Percentiles rank a stretch among this genome's conserved stretches.
Conservation (phyloP, 2,888 invertebrate species). For the Hemicrepidius hirtus region DNA sequence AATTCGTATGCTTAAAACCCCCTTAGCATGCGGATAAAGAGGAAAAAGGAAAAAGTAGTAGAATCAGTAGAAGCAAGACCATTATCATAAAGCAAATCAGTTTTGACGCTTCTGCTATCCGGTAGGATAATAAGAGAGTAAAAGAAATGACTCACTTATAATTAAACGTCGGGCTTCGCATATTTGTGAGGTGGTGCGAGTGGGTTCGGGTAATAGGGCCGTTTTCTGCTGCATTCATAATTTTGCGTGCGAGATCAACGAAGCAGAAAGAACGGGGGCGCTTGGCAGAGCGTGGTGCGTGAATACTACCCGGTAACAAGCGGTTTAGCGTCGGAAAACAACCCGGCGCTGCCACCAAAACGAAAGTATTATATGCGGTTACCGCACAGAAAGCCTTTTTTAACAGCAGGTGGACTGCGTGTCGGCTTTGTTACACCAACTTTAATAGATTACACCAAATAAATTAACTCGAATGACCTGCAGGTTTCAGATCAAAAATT, state of each 20-base stretch:
- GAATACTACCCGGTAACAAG: slow-evolving; percentile 64
- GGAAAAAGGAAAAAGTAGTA: background rate
- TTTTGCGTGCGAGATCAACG: slow-evolving; percentile 62
- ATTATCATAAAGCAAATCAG: slow-evolving; percentile 46
- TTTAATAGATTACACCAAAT: slow-evolving; percentile 37
- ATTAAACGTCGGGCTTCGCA: slow-evolving; percentile 52
- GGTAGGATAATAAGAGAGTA: slow-evolving; percentile 43
- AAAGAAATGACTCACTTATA: slow-evolving; percentile 50
- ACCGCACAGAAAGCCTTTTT: slow-evolving; percentile 45
- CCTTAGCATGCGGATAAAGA: no score
- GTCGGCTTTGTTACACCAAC: slow-evolving; percentile 40
- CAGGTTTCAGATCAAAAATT: slow-evolving; percentile 29
- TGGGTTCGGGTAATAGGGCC: slow-evolving; percentile 52
- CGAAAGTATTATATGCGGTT: slow-evolving; percentile 57
- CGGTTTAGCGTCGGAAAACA: slow-evolving; percentile 61
- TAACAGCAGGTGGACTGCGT: slow-evolving; percentile 45
- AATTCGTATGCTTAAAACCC: no score
- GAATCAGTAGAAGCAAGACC: background rate
- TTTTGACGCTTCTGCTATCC: slow-evolving; percentile 35
- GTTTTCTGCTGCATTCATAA: slow-evolving; percentile 63
- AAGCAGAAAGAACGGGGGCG: slow-evolving; percentile 61
- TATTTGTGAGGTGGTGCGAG: slow-evolving; percentile 52
- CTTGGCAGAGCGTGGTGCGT: slow-evolving; percentile 63
- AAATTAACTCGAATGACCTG: slow-evolving; percentile 41
- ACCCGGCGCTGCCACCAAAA: slow-evolving; percentile 54